Base-by-base conservation (phyloP, 2,888 invertebrate genomes). In the Harmothoe impar region DNA sequence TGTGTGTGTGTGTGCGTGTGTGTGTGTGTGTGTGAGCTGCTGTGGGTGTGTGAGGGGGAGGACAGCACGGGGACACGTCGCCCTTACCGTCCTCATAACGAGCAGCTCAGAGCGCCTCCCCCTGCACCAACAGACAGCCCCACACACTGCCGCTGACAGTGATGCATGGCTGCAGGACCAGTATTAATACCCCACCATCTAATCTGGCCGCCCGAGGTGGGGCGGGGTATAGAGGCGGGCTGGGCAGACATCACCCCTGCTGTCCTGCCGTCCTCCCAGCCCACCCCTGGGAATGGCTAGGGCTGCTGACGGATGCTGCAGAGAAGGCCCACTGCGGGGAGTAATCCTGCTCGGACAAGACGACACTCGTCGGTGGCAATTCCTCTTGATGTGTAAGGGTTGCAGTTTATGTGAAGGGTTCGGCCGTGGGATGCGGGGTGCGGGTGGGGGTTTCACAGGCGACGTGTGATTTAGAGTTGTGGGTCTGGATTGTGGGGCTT, bases 151-250 rank as follows among this genome's bases (percentile, higher is more conserved):
- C 62, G 20, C 62, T 62, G 62, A 62, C 62, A 62, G 62, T 62
- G 62, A 62, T 62, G 62, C 20, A 62, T 62, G 62, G n/a, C 62
- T n/a, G 62, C 23, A 20, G 62, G 62, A 1, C 23, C 62, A 3
- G n/a, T 62, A 62, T 62, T 62, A 62, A 62, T 62, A 62, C 62
- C 62, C 62, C 3, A n/a, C 62, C 62, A n/a, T 62, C 62, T 62
- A 20, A 62, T 62, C 62, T 62, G 62, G 3, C 62, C 62, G 62
- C 62, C 62, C 10, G 43, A 43, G 10, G 43, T 43, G 43, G 43
- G 43, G 43, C 43, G 43, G 43, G 10, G 5, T 43, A 43, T 43
- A 43, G 43, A 43, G 10, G 43, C 5, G 43, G 43, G 43, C 43
- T 43, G 43, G 62, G 15, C 12, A 62, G n/a, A 15, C 62, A 20